A percentile compares a stretch with the other conserved stretches of the same genome.
Conservation (phyloP, 2,113 vertebrate genomes). For the Gobio gobio region DNA sequence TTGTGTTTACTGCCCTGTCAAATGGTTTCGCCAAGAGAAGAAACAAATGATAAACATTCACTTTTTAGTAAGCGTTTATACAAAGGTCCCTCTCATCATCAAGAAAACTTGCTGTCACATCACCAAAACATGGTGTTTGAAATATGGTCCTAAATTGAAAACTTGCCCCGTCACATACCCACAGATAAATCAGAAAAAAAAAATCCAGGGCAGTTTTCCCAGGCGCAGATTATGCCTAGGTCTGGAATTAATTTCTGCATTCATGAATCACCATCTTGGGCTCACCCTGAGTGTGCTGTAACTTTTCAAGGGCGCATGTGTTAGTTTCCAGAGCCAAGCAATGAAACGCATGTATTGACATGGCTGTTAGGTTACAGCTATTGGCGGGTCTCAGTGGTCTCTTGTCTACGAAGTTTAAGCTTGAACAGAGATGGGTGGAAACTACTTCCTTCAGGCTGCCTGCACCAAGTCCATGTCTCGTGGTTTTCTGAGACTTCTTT, state of each 20-base stretch:
- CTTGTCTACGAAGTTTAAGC: constrained; percentile 38
- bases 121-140: constrained; percentile 5
- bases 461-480: constrained; percentile 36
- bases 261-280: not conserved
- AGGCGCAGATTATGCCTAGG: not conserved
- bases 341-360: constrained; percentile 27
- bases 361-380: constrained; percentile 13
- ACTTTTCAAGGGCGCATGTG: not conserved
- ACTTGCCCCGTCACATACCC: not conserved
- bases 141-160: not conserved
- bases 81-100: not conserved
- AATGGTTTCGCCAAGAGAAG: not conserved
- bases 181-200: not conserved
- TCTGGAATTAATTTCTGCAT: constrained; percentile 8
- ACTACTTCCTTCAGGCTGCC: constrained; percentile 44
- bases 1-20: not conserved
- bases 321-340: constrained; percentile 21
- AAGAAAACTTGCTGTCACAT: not conserved
- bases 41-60: not conserved
- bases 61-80: not conserved
- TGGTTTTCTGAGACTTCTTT: constrained; percentile 49
- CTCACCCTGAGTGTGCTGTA: not conserved
- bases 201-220: not conserved
- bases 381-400: constrained; percentile 46
- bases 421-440: constrained; percentile 47